A percentile compares a stretch with the other conserved stretches of the same genome.
These are phyloP conservation scores for Polyergus mexicanus DNA, from an alignment of 1,140 invertebrate genomes.

Conservation along the genomic window DNA sequence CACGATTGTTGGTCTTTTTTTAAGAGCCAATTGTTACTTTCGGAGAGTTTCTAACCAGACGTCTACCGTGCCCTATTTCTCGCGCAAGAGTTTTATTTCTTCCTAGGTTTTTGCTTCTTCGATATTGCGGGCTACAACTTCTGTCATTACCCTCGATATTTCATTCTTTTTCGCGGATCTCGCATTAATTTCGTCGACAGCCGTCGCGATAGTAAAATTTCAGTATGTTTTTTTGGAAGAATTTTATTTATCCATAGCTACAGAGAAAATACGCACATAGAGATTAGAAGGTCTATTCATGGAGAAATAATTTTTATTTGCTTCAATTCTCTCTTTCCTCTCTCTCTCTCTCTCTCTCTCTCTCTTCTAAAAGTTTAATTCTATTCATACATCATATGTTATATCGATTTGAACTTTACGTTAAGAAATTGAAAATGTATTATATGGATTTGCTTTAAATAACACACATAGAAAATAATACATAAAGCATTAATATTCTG, in stretches of 20 bases:
- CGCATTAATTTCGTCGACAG: conserved; percentile 19
- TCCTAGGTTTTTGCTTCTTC: conserved; percentile 41
- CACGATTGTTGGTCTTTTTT: conserved; percentile 11
- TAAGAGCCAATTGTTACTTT: conserved; percentile 49
- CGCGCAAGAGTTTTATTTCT: conserved; percentile 58
- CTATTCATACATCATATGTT: not conserved
- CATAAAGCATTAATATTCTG: not conserved
- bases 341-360: too few relatives aligned
- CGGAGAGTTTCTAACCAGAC: conserved; percentile 25
- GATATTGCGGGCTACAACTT: conserved; percentile 58
- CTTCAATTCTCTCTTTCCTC: not conserved
- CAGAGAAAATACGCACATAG: not conserved
- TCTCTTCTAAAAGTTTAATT: not conserved
- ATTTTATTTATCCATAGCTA: not conserved
- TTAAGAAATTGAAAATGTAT: not conserved
- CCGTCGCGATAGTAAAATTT: conserved; percentile 34
- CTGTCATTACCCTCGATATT: conserved; percentile 6
- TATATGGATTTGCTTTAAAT: not conserved
- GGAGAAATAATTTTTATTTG: not conserved
- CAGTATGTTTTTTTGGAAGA: not conserved
- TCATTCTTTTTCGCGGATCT: conserved; percentile 14
- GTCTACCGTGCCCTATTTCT: conserved; percentile 14
- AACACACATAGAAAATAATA: not conserved
- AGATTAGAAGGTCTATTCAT: not conserved
- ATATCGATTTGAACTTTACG: not conserved